A percentile compares a stretch with the other conserved stretches of the same genome.
These are phyloP conservation scores for Misgurnus anguillicaudatus DNA, from an alignment of 2,113 vertebrate species.

Conservation along the genomic window DNA sequence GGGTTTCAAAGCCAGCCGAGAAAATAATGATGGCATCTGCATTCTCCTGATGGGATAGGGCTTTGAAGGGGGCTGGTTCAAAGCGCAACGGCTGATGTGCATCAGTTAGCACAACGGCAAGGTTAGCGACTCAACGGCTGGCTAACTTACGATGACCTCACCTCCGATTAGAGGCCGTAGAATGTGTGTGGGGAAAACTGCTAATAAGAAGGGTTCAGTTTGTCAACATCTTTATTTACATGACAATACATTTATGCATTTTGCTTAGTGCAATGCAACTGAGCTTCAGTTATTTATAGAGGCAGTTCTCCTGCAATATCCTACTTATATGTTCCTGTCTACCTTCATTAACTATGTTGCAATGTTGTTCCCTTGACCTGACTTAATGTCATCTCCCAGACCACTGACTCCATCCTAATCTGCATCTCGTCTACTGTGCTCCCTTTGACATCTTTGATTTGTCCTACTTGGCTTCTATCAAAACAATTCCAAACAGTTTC, in stretches of 20 bases:
- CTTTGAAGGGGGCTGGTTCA: constrained; percentile 69
- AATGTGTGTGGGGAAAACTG: constrained; percentile 40
- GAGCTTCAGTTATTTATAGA: not conserved
- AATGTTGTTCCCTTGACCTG: too few species aligned
- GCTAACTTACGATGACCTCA: constrained; percentile 68
- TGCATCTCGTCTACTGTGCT: not conserved
- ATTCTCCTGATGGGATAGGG: constrained; percentile 59
- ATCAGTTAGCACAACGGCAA: constrained; percentile 69
- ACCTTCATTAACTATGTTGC: not conserved
- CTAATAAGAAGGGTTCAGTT: too few species aligned
- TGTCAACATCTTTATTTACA: too few species aligned
- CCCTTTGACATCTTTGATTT: constrained; percentile 12
- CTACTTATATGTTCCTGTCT: too few species aligned
- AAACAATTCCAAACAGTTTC: constrained; percentile 21
- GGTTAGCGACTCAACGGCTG: constrained; percentile 35
- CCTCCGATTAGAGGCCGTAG: constrained; percentile 54
- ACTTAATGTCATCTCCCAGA: not conserved
- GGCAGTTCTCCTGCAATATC: not conserved
- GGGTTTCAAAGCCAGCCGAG: constrained; percentile 72
- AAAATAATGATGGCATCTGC: constrained; percentile 70
- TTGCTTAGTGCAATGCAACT: too few species aligned
- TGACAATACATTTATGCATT: too few species aligned
- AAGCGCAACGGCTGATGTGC: constrained; percentile 72
- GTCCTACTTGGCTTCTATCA: not conserved
- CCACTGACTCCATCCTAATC: not conserved